Base-by-base conservation (phyloP, 2,797 vertebrate genomes). In the Sebastes elongatus region DNA sequence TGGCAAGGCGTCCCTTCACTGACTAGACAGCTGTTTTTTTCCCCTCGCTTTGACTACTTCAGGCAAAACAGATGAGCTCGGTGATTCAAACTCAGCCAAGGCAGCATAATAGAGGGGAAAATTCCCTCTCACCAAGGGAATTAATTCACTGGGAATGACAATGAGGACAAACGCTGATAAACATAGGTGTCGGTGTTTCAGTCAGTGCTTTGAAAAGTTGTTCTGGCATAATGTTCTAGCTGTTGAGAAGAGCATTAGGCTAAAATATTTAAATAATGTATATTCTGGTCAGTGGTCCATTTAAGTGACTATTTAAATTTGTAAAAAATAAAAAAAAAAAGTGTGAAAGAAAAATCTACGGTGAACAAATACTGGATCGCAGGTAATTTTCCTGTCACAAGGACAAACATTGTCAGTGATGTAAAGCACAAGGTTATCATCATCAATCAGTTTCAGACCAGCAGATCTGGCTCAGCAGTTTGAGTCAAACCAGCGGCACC, bases 1-100 rank as follows among this genome's bases (percentile, higher is more conserved):
- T 91, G 88, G 85, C 82, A 82, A 90, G 49, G 69, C 79, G 49
- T 84, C 82, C 72, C 74, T 91, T 89, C 87, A 79, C 81, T 75
- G 87, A 90, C 85, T 79, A 86, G 90, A 90, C 91, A 93, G 90
- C 91, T 89, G 91, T 89, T 89, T 88, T 83, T 85, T 81, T 84
- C 27, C 46, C 70, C 60, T 81, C 61, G 32, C 78, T 88, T 90
- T 90, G 72, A 87, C 86, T 82, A 84, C 89, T 87, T 88, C 81
- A 88, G 83, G 92, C 84, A 82, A 86, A 88, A 81, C 84, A 91
- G 77, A 89, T 76, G 86, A 92, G 84, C 78, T 68, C 67, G 74
- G 87, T 85, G 86, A 91, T 81, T 86, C 83, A 80, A 89, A 91
- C 84, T 73, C 82, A 81, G 86, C 85, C 82, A 81, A 85, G 80